These are phyloP conservation scores for Tromatobia lineatoria DNA, from an alignment of 2,888 invertebrate species.

Conservation along the genomic window DNA sequence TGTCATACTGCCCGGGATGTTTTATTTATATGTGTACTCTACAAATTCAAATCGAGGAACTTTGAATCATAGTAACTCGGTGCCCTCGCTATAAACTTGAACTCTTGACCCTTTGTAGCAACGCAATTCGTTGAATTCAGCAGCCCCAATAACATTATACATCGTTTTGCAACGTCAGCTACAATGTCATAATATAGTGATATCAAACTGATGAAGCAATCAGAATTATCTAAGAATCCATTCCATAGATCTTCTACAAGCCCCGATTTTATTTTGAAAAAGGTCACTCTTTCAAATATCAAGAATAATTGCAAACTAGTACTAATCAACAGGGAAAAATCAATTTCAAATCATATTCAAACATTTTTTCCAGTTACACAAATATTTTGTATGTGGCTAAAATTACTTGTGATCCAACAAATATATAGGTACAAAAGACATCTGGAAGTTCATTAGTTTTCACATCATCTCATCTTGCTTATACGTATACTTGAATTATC, in stretches of 20 bases:
- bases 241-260: neutral
- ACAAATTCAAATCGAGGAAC: neutral
- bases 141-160: conserved; percentile 19
- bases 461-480: no score
- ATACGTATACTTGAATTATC: no score
- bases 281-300: no score
- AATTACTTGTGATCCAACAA: no score
- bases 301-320: no score
- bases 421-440: no score
- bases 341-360: no score
- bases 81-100: neutral
- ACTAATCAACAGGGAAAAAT: no score
- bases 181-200: conserved; percentile 20
- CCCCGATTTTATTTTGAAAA: neutral
- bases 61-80: neutral
- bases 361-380: no score
- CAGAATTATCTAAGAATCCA: neutral
- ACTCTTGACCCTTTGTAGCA: neutral
- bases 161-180: conserved; percentile 29
- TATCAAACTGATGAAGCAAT: neutral
- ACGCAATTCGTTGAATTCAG: neutral
- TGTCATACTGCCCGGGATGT: conserved; percentile 12
- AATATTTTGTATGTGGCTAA: no score
- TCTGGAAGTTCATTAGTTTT: no score
- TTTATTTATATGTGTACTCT: neutral